Base-by-base conservation (phyloP, 2,113 vertebrate species). In the Bujurquina vittata region DNA sequence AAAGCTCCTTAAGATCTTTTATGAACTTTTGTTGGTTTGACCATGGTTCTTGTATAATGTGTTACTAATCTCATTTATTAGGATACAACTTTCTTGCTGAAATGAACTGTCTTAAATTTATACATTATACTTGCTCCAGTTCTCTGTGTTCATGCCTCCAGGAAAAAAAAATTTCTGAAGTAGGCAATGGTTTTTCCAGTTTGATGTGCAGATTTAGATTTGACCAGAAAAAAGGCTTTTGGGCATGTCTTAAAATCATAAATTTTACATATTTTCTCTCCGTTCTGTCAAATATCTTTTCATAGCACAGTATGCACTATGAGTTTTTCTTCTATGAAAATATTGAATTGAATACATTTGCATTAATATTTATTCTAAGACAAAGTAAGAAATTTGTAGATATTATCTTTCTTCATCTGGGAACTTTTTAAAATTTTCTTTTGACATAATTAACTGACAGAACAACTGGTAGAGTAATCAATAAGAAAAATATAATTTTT, bases 181-280 rank as follows among this genome's bases (percentile, higher is more conserved):
- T 4, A 63, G 37, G 10, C n/a, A 0, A 17, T 31, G 29, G 12
- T 49, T 72, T 26, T 49, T 81, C 26, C 60, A 29, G 23, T 79
- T 10, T 18, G 3, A 46, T 35, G 43, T 63, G 74, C 40, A 81
- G 31, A 60, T 81, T 79, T 75, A 11, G 7, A 60, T 81, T 67
- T 75, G 22, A 62, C 79, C 33, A 10, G 46, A 29, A n/a, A 69
- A 26, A 60, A n/a, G 59, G 29, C 59, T 43, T 69, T 11, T 29
- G 10, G 75, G 65, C 35, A 78, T 7, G 2, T 57, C 23, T 86
- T 73, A 2, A 55, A 76, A 80, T 54, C 57, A 46, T 12, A 77
- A 29, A 69, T 76, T 58, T 80, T 18, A 8, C 5, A 7, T 46
- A 43, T 57, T 40, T 58, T 10, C 26, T 46, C 33, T 23, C n/a